Evolutionary conservation across 2,888 invertebrate genomes (phyloP), one percentile per base, ranked within the genome.

Genomic region (Hirtodrosophila cameraria): DNA sequence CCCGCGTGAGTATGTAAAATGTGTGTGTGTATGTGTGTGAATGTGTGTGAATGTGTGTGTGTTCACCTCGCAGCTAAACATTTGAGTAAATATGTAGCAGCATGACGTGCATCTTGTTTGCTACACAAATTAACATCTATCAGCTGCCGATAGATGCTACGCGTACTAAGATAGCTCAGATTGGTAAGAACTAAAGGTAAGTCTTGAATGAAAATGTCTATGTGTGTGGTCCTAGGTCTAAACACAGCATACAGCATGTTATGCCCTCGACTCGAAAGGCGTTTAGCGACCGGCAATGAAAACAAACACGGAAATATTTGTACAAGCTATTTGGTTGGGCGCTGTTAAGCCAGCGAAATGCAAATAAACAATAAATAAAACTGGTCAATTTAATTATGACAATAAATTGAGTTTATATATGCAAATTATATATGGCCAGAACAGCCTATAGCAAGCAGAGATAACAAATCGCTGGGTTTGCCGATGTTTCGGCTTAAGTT

Each of bases 341-440:
- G 36, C 59, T 38, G 36, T 39, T 48, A 41, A 48, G 38, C n/a
- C 36, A 62, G 15, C 46, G 57, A 71, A 70, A 74, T 63, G 60
- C 74, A 76, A 81, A 81, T 69, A 78, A 69, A 61, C 62, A 69
- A 70, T 65, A 67, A 63, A 83, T 61, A 80, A 79, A 80, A 80
- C 80, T 71, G 77, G 75, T 83, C 77, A 63, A 69, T 83, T 80
- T 77, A 79, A 76, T 83, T 79, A 80, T 80, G 83, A 75, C 75
- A 64, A 64, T 54, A 68, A 74, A 80, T 65, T 15, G 77, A 76
- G 64, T 82, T 66, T 57, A 50, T 76, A 50, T 76, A 83, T 80
- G 83, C 77, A 74, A 83, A 80, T 80, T 54, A 18, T 43, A 31
- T 35, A 54, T 33, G 43, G 16, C 11, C n/a, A n/a, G n/a, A n/a